Evolutionary conservation across 1,140 invertebrate genomes (phyloP).

Genomic region (Lethrus apterus): DNA sequence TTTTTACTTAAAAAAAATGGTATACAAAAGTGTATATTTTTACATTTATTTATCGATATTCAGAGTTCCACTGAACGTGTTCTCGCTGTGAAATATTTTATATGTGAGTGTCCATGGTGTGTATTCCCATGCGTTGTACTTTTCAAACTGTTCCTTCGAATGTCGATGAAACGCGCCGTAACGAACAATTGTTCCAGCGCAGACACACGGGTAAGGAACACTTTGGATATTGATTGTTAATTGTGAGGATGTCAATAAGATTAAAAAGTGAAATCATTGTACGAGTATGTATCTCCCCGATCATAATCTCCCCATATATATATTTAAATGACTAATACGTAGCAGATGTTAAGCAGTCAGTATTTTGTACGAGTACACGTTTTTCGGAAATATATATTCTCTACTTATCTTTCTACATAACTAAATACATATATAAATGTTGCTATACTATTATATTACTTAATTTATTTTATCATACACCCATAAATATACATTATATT

Average conservation of each 20-base stretch:
- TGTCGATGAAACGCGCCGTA: not conserved
- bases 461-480: conserved; percentile 43
- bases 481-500: conserved; percentile 38
- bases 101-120: conserved; percentile 33
- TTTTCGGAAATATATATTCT: conserved; percentile 41
- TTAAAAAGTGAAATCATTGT: conserved; percentile 27
- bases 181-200: not conserved
- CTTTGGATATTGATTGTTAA: conserved; percentile 23
- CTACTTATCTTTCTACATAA: conserved; percentile 42
- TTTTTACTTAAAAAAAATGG: conserved; percentile 19
- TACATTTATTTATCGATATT: conserved; percentile 20
- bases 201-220: conserved; percentile 4
- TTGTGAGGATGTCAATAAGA: conserved; percentile 36
- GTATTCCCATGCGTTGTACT: conserved; percentile 16
- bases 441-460: conserved; percentile 42
- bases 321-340: conserved; percentile 33
- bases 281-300: conserved; percentile 17
- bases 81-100: conserved; percentile 40
- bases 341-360: conserved; percentile 35
- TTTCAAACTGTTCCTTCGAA: conserved; percentile 1
- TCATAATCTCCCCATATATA: conserved; percentile 30
- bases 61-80: conserved; percentile 42
- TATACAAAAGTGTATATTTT: not conserved
- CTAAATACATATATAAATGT: conserved; percentile 42
- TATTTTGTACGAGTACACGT: conserved; percentile 43